Conservation (phyloP, 92 coral and sea anemone species). For the Phenganax marumi region DNA sequence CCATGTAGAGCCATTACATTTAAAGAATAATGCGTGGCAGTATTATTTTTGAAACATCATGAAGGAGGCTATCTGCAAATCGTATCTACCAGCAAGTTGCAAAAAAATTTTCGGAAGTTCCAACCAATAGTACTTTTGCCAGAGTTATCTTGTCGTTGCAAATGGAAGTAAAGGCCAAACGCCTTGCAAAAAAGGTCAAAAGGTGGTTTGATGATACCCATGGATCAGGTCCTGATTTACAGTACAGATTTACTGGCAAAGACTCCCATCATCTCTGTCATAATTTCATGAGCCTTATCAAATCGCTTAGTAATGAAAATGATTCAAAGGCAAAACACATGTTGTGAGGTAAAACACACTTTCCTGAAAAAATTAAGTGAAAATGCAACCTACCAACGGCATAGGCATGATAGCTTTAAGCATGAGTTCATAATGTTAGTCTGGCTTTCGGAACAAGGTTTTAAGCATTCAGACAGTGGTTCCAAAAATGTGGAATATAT, state of each 20-base stretch:
- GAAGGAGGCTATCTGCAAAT: constrained; percentile 61
- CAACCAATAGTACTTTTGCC: constrained; percentile 46
- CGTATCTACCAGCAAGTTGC: constrained; percentile 42
- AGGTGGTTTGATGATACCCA: constrained; percentile 72
- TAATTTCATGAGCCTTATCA: constrained; percentile 58
- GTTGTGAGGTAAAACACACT: constrained; percentile 19
- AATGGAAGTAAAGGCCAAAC: constrained; percentile 48
- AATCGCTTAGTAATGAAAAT: constrained; percentile 42
- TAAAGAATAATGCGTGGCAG: constrained; percentile 46
- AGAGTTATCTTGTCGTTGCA: constrained; percentile 55
- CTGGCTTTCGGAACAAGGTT: constrained; percentile 28
- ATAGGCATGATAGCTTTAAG: constrained; percentile 8
- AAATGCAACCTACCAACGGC: constrained; percentile 23
- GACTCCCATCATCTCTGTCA: constrained; percentile 63
- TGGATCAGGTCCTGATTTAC: constrained; percentile 58
- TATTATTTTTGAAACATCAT: constrained; percentile 52
- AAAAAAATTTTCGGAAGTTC: constrained; percentile 55
- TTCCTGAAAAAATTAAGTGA: constrained; percentile 26
- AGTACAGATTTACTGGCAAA: constrained; percentile 72
- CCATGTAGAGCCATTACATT: constrained; percentile 52
- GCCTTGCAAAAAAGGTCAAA: constrained; percentile 55
- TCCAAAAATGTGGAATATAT: constrained; percentile 54
- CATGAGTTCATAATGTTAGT: constrained; percentile 19
- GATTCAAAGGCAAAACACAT: constrained; percentile 47
- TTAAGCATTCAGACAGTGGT: not conserved